phyloP scores from a whole-genome alignment of 2,888 invertebrate genomes.

The Agapetus fuscipes region DNA sequence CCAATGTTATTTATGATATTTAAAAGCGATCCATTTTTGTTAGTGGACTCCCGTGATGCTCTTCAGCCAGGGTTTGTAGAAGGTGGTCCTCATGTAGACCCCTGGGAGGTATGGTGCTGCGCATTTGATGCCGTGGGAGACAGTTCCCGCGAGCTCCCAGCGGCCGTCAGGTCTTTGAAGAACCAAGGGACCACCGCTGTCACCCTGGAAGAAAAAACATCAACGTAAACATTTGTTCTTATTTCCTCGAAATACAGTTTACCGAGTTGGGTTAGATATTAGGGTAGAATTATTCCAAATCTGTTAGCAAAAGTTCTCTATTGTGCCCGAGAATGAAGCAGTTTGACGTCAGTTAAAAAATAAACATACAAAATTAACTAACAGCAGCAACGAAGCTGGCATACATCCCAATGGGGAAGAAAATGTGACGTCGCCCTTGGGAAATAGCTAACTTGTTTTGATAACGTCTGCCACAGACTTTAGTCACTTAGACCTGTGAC shows the following conservation, averaged over 20 bases:
- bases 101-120: constrained; percentile 87
- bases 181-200: constrained; percentile 86
- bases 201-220: constrained; percentile 60
- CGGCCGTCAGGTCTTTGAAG: constrained; percentile 73
- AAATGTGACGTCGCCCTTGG: too few relatives aligned
- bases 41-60: constrained; percentile 71
- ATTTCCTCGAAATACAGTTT: constrained; percentile 2
- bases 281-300: not conserved
- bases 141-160: constrained; percentile 84
- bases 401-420: too few relatives aligned
- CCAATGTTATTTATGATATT: too few relatives aligned
- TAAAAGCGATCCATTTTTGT: constrained; percentile 17
- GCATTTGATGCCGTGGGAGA: constrained; percentile 91
- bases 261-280: constrained; percentile 1
- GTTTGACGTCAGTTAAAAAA: not conserved
- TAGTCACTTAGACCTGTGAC: too few relatives aligned
- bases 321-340: not conserved
- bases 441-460: too few relatives aligned
- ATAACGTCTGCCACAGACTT: too few relatives aligned
- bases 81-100: constrained; percentile 89
- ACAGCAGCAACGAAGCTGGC: too few relatives aligned
- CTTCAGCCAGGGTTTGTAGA: constrained; percentile 84
- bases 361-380: too few relatives aligned
- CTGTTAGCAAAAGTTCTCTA: too few relatives aligned
- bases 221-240: constrained; percentile 9